Base-by-base conservation (phyloP, 2,797 vertebrate species). In the Xyrichtys novacula region DNA sequence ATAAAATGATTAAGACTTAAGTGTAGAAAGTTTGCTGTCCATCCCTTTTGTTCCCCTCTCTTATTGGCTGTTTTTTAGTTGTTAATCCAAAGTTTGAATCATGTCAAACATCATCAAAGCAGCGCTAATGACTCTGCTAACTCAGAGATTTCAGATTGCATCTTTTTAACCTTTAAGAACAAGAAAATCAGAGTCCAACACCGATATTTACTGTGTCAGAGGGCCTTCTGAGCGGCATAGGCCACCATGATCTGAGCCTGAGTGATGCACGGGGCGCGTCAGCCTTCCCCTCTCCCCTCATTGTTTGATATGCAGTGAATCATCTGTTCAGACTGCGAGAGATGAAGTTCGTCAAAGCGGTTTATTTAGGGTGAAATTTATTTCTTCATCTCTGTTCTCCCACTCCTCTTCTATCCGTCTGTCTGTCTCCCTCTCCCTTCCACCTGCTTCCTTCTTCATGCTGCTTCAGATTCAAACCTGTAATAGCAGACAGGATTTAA, bases 311-410 rank as follows among this genome's bases (percentile, higher is more conserved):
- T 39, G 64, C 75, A 44, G 1, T 52, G 79, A 78, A 58, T 81
- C 78, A 61, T 81, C 71, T 34, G 2, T 52, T 74, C 61, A 66
- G 23, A 20, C 23, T n/a, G 28, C 55, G 63, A 28, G 53, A 36
- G 55, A 23, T 58, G 71, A 86, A 80, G 78, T 85, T 86, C 76
- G 75, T 84, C 80, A 76, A 63, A 69, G 75, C 56, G 20, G 65
- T 82, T 84, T 79, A 79, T 87, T 85, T 77, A 71, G 70, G 62
- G 71, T 65, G 78, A 81, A 76, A 71, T 59, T 55, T 56, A 5
- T 57, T 66, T 56, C 65, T 61, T 60, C 31, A 23, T 66, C 69
- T 67, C 22, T 15, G 16, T 26, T 65, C 53, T 64, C 23, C 17
- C n/a, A 7, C 44, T 48, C 42, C 38, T 53, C 44, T 52, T 17